phyloP scores from a whole-genome alignment of 1,140 invertebrate species.

The Proctacanthus coquilletti region DNA sequence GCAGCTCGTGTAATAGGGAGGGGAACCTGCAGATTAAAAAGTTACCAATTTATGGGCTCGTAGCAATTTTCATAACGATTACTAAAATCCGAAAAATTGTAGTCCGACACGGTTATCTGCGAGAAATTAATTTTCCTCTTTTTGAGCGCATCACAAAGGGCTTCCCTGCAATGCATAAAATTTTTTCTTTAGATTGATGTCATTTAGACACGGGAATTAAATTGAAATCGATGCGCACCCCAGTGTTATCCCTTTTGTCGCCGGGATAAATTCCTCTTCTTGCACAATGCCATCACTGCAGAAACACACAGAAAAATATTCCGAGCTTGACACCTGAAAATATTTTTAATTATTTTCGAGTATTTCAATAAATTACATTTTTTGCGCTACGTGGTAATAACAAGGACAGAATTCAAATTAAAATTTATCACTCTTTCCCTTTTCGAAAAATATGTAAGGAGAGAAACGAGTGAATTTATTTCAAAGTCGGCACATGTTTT shows the following conservation, averaged over 20 bases:
- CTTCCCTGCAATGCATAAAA: conserved; percentile 28
- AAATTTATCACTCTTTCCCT: too few relatives aligned
- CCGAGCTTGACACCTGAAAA: conserved; percentile 54
- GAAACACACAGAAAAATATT: conserved; percentile 60
- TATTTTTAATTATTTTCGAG: too few relatives aligned
- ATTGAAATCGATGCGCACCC: conserved; percentile 37
- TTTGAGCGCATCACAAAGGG: conserved; percentile 28
- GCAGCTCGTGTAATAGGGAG: conserved; percentile 17
- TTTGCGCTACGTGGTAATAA: too few relatives aligned
- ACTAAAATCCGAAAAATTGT: conserved; percentile 33
- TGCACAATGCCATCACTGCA: conserved; percentile 34
- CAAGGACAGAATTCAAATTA: too few relatives aligned
- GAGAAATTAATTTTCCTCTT: conserved; percentile 24
- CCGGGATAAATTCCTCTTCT: conserved; percentile 48
- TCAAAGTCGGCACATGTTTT: too few relatives aligned
- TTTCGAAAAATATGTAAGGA: too few relatives aligned
- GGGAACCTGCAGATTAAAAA: conserved; percentile 17
- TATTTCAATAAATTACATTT: too few relatives aligned
- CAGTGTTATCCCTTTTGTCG: conserved; percentile 47
- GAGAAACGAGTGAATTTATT: too few relatives aligned
- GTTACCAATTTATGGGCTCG: conserved; percentile 14
- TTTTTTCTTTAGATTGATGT: conserved; percentile 2
- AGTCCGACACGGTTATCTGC: conserved; percentile 24
- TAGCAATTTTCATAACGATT: background rate
- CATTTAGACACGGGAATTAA: background rate